Base-by-base conservation (phyloP, 2,888 invertebrate genomes). In the Lithophane semibrunnea region DNA sequence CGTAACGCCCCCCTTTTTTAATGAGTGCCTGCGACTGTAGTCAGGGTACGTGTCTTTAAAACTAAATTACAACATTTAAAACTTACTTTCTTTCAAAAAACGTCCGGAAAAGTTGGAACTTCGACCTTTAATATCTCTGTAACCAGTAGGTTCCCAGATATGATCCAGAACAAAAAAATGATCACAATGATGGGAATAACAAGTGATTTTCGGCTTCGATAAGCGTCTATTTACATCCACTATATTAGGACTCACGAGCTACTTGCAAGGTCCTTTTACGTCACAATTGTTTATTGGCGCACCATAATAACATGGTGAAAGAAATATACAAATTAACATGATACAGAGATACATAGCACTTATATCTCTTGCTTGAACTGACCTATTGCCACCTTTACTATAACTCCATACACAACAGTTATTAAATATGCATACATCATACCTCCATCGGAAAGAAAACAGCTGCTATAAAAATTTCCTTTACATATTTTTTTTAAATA, bases 351-450 rank as follows among this genome's bases (percentile, higher is more conserved):
- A 21, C 37, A 9, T 42, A 9, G n/a, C 18, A 18, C 7, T 37
- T 3, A 4, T 56, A 56, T 12, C 69, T 69, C 18, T 42, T 9
- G 4, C 9, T 24, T 44, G 18, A 44, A 5, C 58, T 75, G 29
- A 60, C 68, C 68, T 64, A 56, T 42, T n/a, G 47, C 58, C 52
- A 63, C 64, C 18, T 24, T 64, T 29, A 54, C 44, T 73, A 18
- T 54, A 42, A 64, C 21, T 16, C 5, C 5, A 13, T 16, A 64
- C 56, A 24, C 29, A 3, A 24, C 29, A 3, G 13, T 42, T 29
- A 75, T 70, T 60, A 70, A 70, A 66, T 70, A 75, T 70, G 16
- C 2, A 69, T 29, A 64, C 21, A 16, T 49, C 7, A 65, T 29
- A 64, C 21, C 16, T 42, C 7, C 52, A 65, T 63, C 54, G 42